phyloP scores from a whole-genome alignment of 2,113 vertebrate species.

The Cochlearius cochlearius region DNA sequence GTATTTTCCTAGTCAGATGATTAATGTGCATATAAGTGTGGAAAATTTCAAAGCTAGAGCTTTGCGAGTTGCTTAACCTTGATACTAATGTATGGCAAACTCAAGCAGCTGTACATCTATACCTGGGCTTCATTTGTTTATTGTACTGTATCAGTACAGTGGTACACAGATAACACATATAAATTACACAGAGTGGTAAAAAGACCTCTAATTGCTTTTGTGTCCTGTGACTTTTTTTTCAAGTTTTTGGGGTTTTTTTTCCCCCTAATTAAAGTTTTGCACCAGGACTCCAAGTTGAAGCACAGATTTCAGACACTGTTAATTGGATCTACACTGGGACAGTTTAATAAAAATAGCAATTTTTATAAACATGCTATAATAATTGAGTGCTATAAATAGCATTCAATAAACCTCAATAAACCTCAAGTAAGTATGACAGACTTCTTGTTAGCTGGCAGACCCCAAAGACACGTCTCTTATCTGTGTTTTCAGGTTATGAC shows the following conservation, averaged over 20 bases:
- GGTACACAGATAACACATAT: not conserved
- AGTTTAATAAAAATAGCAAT: not conserved
- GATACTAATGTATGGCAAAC: not conserved
- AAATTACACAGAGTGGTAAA: not conserved
- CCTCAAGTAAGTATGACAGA: not conserved
- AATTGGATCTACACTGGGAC: not conserved
- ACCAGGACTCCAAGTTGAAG: not conserved
- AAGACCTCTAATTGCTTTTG: not conserved
- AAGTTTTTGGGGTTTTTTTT: not conserved
- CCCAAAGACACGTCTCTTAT: not conserved
- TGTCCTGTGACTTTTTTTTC: not conserved
- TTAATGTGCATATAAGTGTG: not conserved
- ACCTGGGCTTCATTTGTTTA: not conserved
- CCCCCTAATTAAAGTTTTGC: not conserved
- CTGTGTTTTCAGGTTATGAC: not conserved
- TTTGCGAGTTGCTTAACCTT: not conserved
- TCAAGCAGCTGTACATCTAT: not conserved
- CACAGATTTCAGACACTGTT: not conserved
- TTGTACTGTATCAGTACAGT: not conserved
- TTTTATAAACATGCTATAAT: not conserved
- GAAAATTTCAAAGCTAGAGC: constrained; percentile 1
- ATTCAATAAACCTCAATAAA: not conserved
- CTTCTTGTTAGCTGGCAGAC: not conserved
- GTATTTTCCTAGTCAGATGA: constrained; percentile 29
- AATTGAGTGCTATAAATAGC: not conserved